Conservation (phyloP, 2,113 vertebrate genomes). For the Taurulus bubalis region DNA sequence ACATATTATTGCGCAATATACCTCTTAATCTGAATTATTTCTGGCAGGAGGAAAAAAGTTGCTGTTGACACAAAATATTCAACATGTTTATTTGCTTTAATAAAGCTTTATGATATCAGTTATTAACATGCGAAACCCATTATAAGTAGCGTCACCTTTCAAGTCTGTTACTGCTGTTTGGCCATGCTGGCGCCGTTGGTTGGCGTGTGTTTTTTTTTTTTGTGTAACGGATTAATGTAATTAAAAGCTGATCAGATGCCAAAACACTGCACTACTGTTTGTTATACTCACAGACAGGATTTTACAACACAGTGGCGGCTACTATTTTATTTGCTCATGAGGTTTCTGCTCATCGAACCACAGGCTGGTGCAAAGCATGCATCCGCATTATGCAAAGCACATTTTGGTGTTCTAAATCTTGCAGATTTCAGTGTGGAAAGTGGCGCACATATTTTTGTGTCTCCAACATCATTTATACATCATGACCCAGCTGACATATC, state of each 20-base stretch:
- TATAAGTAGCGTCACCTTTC: background rate
- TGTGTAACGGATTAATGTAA: background rate
- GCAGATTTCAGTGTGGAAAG: slow-evolving; percentile 15
- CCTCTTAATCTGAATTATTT: background rate
- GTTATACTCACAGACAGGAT: background rate
- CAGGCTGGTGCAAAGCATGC: background rate
- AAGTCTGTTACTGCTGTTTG: no score
- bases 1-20: background rate
- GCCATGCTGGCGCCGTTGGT: no score
- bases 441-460: slow-evolving; percentile 17
- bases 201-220: no score
- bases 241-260: background rate
- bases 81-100: background rate
- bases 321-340: background rate
- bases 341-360: background rate
- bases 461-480: slow-evolving; percentile 51
- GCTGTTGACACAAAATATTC: background rate
- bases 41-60: no score
- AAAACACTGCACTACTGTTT: background rate
- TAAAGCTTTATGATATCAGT: background rate
- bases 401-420: background rate
- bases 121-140: background rate
- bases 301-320: background rate
- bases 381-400: background rate
- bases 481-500: slow-evolving; percentile 69